These are phyloP conservation scores for Calidris pygmaea DNA, from an alignment of 2,113 vertebrate genomes.

Conservation along the genomic window DNA sequence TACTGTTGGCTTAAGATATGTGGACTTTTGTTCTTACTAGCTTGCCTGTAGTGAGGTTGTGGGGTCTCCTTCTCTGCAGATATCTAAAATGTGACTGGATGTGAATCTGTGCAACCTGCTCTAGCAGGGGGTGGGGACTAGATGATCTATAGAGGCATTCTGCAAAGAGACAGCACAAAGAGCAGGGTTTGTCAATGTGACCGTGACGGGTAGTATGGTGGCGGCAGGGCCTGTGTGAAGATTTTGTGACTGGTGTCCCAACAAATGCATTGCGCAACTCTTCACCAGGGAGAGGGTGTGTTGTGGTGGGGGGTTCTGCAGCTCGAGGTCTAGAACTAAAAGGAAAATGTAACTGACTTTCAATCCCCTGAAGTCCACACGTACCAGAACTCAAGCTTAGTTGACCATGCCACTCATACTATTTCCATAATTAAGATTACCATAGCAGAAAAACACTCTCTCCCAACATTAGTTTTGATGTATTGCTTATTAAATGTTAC, in stretches of 20 bases:
- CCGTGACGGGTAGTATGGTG: too few species aligned
- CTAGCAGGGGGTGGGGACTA: background rate
- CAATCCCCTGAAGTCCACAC: background rate
- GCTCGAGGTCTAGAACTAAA: constrained; percentile 67
- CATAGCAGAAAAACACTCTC: background rate
- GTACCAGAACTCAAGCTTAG: background rate
- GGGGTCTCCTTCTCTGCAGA: background rate
- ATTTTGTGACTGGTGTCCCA: constrained; percentile 84
- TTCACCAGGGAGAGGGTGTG: background rate
- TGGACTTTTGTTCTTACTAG: background rate
- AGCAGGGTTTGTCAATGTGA: background rate
- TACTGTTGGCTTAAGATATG: background rate
- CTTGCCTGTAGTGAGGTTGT: background rate
- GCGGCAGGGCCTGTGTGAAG: constrained; percentile 26
- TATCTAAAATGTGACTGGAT: background rate
- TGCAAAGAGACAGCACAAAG: background rate
- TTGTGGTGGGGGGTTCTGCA: constrained; percentile 48
- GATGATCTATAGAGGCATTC: background rate
- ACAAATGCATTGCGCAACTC: constrained; percentile 82
- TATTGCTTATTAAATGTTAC: background rate
- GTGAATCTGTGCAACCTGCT: background rate
- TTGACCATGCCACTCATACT: background rate
- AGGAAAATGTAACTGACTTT: background rate
- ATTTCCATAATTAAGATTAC: background rate
- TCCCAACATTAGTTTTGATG: background rate